Evolutionary conservation across 2,113 vertebrate genomes (phyloP), one percentile per base, ranked within the genome.

Genomic region (Bucco capensis): DNA sequence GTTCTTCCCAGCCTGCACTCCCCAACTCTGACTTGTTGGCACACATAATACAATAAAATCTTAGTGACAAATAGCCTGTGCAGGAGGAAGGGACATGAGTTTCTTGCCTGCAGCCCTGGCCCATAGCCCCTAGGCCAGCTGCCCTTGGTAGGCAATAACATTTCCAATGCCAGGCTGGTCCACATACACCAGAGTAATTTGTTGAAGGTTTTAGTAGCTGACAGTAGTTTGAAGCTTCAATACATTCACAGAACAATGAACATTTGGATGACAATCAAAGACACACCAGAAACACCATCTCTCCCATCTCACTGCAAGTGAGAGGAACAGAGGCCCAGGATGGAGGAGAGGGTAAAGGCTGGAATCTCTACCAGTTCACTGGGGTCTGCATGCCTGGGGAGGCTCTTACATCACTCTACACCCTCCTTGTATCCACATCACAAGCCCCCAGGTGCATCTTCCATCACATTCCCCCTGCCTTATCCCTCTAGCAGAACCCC

Each of bases 121-220:
- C 57, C 1, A 1, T 56, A 64, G n/a, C 7, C 38, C 30, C 37
- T 15, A 1, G 0, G 1, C 30, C 71, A 33, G 37, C 14, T 35
- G 12, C 11, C 31, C 23, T n/a, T 31, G 17, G 18, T 7, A 9
- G 15, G 27, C 21, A 78, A 51, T 65, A 31, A 11, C 1, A 0
- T 70, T 69, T 69, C 40, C 22, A 19, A 4, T 11, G 10, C 28
- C 2, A 9, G 38, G 23, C 42, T 85, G 24, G 7, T 31, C 69
- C 58, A 49, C 27, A 24, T 10, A 23, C 5, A 80, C 27, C 27
- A 79, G 40, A 31, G 11, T 19, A 7, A 14, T 35, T 54, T 66
- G 61, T 31, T 44, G 4, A 57, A 40, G 1, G 11, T 70, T 90
- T 83, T 13, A 57, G 64, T 44, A 67, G n/a, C 12, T n/a, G 13